Base-by-base conservation (phyloP, 2,888 invertebrate species). In the Platycheirus rosarum region DNA sequence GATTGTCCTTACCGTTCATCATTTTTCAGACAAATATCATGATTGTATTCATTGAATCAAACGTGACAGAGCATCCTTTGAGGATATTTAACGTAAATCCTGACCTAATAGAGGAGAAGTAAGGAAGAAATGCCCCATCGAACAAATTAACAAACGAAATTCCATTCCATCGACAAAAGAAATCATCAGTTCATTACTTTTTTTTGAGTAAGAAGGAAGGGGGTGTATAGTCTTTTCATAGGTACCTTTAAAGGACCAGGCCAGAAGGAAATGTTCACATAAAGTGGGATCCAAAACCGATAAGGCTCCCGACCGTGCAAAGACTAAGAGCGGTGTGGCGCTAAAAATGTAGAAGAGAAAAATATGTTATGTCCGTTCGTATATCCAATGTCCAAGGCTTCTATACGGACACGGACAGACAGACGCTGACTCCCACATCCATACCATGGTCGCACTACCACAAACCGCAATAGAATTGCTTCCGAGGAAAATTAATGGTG, bases 181-280 rank as follows among this genome's bases (percentile, higher is more conserved):
- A 76, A 80, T 80, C 75, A 70, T 65, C 75, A 80, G 76, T 76
- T 82, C 80, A 82, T 82, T 82, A 82, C 11, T 18, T n/a, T 32
- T 51, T 18, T 32, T 7, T 16, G 2, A 4, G 2, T 23, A 23
- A 23, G 23, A 23, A 13, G 37, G 7, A 53, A 76, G 66, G 66
- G 76, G 29, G 35, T n/a, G n/a, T n/a, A n/a, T n/a, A n/a, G n/a
- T 76, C 70, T 76, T 82, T 76, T 76, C 80, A 82, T 70, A 37
- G 32, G 62, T 69, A n/a, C 13, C 68, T 20, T 49, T 18, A 46
- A 53, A 66, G 60, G 46, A 35, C 65, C 71, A 73, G 48, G n/a
- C 53, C 26, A 68, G 68, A 18, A 69, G 63, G 60, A 71, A 78
- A 65, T 69, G 48, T 76, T 69, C 35, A 42, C 44, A 60, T 46